phyloP scores from a whole-genome alignment of 2,888 invertebrate genomes.

The Gastracanthus pulcherrimus region DNA sequence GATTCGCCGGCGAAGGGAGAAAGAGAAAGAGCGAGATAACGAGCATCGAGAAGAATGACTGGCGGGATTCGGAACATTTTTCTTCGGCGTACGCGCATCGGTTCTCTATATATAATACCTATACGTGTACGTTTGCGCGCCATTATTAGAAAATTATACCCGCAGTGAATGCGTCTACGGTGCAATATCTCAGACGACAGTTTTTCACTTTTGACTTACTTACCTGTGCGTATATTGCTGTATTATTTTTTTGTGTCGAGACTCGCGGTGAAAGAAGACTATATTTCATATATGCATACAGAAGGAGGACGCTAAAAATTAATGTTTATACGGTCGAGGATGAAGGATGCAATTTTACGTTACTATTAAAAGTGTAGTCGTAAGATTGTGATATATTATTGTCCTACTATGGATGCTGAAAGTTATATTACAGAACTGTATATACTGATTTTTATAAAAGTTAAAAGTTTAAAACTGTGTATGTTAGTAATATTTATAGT shows the following conservation, averaged over 20 bases:
- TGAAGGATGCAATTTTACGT: too few relatives aligned
- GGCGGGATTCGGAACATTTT: constrained; percentile 21
- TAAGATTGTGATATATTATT: not conserved
- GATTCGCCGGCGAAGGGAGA: not conserved
- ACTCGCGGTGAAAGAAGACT: not conserved
- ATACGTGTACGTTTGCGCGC: not conserved
- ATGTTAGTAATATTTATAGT: not conserved
- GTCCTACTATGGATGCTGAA: too few relatives aligned
- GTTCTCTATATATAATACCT: not conserved
- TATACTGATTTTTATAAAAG: too few relatives aligned
- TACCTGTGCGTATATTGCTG: not conserved
- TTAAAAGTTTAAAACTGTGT: too few relatives aligned
- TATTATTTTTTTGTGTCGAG: not conserved
- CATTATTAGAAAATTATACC: constrained; percentile 23
- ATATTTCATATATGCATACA: not conserved
- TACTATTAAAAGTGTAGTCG: too few relatives aligned
- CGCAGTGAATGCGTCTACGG: not conserved
- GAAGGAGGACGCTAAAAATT: constrained; percentile 3
- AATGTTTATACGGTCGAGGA: not conserved
- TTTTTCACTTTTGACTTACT: not conserved
- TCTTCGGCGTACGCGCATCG: not conserved
- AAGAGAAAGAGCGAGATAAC: constrained; percentile 2
- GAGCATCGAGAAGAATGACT: constrained; percentile 29
- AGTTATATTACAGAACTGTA: too few relatives aligned
- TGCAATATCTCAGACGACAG: not conserved